Conservation (phyloP, 2,113 vertebrate species). For the Oreocharis arfaki region DNA sequence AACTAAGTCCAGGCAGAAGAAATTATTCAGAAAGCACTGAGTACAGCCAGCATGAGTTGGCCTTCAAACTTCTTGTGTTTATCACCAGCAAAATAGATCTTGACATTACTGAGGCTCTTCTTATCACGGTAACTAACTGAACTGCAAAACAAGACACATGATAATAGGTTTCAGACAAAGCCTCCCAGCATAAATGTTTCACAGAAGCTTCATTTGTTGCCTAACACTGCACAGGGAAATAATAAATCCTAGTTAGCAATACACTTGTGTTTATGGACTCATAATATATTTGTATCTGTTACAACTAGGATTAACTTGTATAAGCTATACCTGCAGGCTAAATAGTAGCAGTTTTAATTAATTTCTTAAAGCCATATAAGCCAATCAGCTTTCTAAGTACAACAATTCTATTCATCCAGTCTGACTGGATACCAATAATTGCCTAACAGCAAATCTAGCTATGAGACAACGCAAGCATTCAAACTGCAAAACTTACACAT, state of each 20-base stretch:
- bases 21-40: neutral
- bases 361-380: neutral
- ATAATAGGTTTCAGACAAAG: neutral
- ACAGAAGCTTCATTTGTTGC: conserved; percentile 20
- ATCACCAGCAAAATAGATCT: neutral
- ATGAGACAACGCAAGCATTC: conserved; percentile 24
- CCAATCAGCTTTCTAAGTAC: neutral
- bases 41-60: neutral
- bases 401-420: conserved; percentile 22
- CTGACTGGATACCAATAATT: neutral
- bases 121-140: neutral
- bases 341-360: conserved; percentile 41
- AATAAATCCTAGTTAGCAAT: conserved; percentile 10
- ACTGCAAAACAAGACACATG: neutral
- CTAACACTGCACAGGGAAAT: neutral
- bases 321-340: conserved; percentile 11
- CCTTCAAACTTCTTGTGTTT: neutral
- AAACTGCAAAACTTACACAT: neutral
- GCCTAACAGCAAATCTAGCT: neutral
- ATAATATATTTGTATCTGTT: conserved; percentile 15
- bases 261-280: neutral
- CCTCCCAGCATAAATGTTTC: neutral
- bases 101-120: neutral
- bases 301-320: neutral
- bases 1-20: neutral